These are phyloP conservation scores for Mythimna albipuncta DNA, from an alignment of 2,888 invertebrate species.

Conservation along the genomic window DNA sequence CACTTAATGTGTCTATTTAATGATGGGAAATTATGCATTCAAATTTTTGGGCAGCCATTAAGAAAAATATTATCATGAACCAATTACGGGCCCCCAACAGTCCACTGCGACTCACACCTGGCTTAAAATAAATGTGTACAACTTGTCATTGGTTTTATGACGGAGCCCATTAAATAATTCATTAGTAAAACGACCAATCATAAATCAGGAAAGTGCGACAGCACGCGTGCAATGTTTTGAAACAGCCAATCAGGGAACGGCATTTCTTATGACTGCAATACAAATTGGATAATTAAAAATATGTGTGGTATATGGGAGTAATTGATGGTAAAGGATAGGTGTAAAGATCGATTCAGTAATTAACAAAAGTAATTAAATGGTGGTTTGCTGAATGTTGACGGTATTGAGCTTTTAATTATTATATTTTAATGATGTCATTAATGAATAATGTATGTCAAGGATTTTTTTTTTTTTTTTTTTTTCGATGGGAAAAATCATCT, in stretches of 20 bases:
- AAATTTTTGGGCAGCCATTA: slow-evolving; percentile 37
- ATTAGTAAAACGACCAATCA: slow-evolving; percentile 75
- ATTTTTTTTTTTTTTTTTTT: too few relatives aligned
- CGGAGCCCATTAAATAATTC: slow-evolving; percentile 73
- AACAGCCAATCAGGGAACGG: slow-evolving; percentile 69
- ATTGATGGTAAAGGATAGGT: slow-evolving; percentile 38
- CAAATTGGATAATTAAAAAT: slow-evolving; percentile 60
- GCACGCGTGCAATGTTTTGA: slow-evolving; percentile 59
- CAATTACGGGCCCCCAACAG: slow-evolving; percentile 49
- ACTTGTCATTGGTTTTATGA: slow-evolving; percentile 68
- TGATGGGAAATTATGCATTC: slow-evolving; percentile 54
- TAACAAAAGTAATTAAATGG: slow-evolving; percentile 33
- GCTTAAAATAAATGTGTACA: slow-evolving; percentile 53
- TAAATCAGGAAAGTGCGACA: slow-evolving; percentile 71
- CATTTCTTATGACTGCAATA: slow-evolving; percentile 60
- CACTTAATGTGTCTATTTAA: slow-evolving; percentile 48
- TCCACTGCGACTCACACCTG: slow-evolving; percentile 31
- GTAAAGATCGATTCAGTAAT: slow-evolving; percentile 28
- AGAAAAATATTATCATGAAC: slow-evolving; percentile 37
- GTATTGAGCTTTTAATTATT: slow-evolving; percentile 32
- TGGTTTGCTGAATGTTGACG: slow-evolving; percentile 15
- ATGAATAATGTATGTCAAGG: too few relatives aligned
- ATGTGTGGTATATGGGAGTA: slow-evolving; percentile 25
- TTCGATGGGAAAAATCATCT: too few relatives aligned
- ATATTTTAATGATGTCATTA: background rate